A percentile compares a stretch with the other conserved stretches of the same genome.
phyloP scores from a whole-genome alignment of 2,113 vertebrate species.

The Hemibagrus wyckioides region DNA sequence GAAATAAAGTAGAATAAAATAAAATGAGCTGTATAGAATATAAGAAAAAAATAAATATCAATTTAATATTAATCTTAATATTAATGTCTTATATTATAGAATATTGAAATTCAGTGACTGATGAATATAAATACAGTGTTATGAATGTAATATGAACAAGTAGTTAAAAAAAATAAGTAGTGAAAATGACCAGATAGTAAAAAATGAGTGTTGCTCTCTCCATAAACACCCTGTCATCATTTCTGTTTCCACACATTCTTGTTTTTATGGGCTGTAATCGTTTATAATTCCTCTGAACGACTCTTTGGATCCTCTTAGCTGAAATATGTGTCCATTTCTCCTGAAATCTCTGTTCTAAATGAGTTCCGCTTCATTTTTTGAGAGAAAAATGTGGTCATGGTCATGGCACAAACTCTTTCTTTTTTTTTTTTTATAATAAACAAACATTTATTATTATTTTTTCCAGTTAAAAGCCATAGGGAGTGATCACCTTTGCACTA shows the following conservation, averaged over 20 bases:
- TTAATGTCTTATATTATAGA: too few species aligned
- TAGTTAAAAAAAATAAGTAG: neutral
- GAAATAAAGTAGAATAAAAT: too few species aligned
- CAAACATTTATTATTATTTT: neutral
- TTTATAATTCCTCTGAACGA: neutral
- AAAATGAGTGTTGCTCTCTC: neutral
- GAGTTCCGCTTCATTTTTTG: neutral
- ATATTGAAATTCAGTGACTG: too few species aligned
- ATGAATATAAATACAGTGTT: too few species aligned
- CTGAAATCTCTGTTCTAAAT: neutral
- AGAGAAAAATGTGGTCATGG: neutral
- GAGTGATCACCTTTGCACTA: neutral
- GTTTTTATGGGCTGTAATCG: neutral
- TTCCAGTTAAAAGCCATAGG: neutral
- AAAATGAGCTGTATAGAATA: too few species aligned
- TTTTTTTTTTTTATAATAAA: neutral
- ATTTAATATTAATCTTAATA: too few species aligned
- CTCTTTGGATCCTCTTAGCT: neutral
- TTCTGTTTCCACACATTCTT: neutral
- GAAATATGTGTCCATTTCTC: neutral
- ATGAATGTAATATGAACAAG: too few species aligned
- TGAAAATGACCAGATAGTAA: neutral
- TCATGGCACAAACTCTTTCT: neutral
- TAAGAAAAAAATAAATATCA: too few species aligned
- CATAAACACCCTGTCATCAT: neutral